phyloP scores from a whole-genome alignment of 2,113 vertebrate species.

The Antechinus stuartii region DNA sequence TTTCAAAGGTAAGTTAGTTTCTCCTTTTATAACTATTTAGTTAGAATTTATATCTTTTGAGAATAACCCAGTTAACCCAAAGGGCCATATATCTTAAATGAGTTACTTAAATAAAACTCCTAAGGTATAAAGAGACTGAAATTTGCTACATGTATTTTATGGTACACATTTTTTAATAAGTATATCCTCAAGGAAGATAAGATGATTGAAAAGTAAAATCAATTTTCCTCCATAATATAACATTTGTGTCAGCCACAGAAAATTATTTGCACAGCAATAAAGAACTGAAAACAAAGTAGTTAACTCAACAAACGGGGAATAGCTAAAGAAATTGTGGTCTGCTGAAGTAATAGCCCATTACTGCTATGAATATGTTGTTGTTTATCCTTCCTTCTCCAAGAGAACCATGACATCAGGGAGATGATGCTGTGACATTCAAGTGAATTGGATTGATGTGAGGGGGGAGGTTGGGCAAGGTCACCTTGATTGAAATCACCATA shows the following conservation, averaged over 20 bases:
- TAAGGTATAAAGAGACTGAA: not conserved
- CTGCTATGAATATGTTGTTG: no score
- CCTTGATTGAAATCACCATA: not conserved
- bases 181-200: not conserved
- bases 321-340: not conserved
- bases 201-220: constrained; percentile 37
- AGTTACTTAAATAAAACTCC: not conserved
- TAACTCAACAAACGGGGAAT: not conserved
- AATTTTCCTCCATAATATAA: not conserved
- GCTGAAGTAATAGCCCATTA: no score
- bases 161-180: not conserved
- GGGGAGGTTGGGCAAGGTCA: no score
- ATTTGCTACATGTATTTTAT: not conserved
- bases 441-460: no score
- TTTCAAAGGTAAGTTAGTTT: constrained; percentile 92
- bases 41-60: not conserved
- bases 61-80: not conserved
- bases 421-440: no score
- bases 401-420: no score
- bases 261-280: not conserved
- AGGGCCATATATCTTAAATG: not conserved
- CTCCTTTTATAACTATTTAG: constrained; percentile 19
- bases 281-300: not conserved
- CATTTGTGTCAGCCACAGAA: constrained; percentile 24
- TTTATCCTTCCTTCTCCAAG: no score